These are phyloP conservation scores for Tachypleus tridentatus DNA, from an alignment of 1,140 invertebrate genomes.

Conservation along the genomic window DNA sequence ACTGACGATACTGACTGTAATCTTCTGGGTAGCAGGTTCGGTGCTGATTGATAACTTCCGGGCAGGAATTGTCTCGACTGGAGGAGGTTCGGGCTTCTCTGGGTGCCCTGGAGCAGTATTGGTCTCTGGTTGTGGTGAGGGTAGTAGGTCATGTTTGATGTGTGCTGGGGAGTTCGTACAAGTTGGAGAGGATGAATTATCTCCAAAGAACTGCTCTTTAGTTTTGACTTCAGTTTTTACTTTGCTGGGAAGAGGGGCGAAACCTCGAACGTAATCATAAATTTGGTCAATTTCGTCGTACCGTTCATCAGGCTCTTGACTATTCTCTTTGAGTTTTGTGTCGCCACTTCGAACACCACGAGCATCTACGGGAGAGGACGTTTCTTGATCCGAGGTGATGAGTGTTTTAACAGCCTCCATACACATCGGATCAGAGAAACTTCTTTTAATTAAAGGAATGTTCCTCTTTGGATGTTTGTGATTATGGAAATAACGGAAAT, in stretches of 20 bases:
- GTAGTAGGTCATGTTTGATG: conserved; percentile 13
- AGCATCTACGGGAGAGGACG: not conserved
- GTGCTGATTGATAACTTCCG: conserved; percentile 34
- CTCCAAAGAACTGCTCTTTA: not conserved
- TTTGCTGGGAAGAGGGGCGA: conserved; percentile 58
- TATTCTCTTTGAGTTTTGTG: not conserved
- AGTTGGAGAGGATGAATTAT: not conserved
- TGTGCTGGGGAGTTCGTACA: no score
- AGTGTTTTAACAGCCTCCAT: conserved; percentile 5
- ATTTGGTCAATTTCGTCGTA: conserved; percentile 95
- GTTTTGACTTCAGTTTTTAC: conserved; percentile 7
- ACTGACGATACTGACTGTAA: conserved; percentile 3
- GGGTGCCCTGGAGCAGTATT: conserved; percentile 49
- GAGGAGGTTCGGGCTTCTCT: conserved; percentile 65
- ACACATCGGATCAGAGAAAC: conserved; percentile 18
- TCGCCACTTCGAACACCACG: not conserved
- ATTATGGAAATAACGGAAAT: conserved; percentile 9
- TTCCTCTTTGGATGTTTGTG: conserved; percentile 14
- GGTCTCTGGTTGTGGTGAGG: conserved; percentile 20
- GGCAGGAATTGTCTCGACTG: conserved; percentile 77
- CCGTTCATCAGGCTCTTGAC: conserved; percentile 44
- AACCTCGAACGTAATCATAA: conserved; percentile 86
- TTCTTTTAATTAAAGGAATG: conserved; percentile 9
- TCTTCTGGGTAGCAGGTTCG: not conserved
- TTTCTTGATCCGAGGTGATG: not conserved